A percentile compares a stretch with the other conserved stretches of the same genome.
These are phyloP conservation scores for Eupithecia pulchellata DNA, from an alignment of 2,888 invertebrate species.

Conservation along the genomic window DNA sequence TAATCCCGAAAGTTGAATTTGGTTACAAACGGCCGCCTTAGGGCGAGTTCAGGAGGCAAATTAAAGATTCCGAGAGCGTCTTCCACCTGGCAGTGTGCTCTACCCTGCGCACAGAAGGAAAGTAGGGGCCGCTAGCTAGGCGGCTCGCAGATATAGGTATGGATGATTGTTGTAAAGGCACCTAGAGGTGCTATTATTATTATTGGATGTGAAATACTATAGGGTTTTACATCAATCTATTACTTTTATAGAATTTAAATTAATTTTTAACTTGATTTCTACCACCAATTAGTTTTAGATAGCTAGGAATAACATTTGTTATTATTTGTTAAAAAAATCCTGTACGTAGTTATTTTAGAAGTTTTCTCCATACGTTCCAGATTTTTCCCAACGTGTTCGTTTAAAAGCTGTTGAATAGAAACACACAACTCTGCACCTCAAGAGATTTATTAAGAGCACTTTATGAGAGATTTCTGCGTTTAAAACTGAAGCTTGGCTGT, in stretches of 20 bases:
- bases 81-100: conserved; percentile 17
- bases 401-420: conserved; percentile 21
- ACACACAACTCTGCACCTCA: conserved; percentile 15
- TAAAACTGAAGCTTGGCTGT: not conserved
- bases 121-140: too few relatives aligned
- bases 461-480: not conserved
- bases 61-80: conserved; percentile 31
- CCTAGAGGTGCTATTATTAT: too few relatives aligned
- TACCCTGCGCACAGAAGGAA: not conserved
- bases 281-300: too few relatives aligned
- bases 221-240: too few relatives aligned
- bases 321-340: too few relatives aligned
- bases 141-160: too few relatives aligned
- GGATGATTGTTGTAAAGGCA: too few relatives aligned
- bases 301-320: too few relatives aligned
- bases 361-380: not conserved
- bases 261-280: too few relatives aligned
- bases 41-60: conserved; percentile 21
- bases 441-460: conserved; percentile 26
- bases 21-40: conserved; percentile 33
- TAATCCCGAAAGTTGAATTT: conserved; percentile 44
- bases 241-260: too few relatives aligned
- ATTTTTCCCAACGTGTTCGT: conserved; percentile 13
- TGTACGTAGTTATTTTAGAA: too few relatives aligned
- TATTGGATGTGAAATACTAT: too few relatives aligned